Evolutionary conservation across 2,888 invertebrate species (phyloP).

Genomic region (Craniophora ligustri): DNA sequence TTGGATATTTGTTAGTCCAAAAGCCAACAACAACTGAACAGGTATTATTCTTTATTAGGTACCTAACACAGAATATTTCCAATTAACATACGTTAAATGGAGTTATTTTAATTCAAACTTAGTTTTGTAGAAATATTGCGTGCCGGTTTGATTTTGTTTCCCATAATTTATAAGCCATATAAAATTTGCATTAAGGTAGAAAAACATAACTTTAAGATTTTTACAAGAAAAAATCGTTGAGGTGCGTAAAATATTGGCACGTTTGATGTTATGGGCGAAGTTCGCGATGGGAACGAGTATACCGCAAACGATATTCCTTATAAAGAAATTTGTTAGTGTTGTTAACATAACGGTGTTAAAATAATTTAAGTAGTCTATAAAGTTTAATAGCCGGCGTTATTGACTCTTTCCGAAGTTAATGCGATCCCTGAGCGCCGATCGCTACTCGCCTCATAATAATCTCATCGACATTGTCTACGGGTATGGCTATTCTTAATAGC

Average conservation of each 20-base stretch:
- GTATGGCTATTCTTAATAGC: constrained; percentile 67
- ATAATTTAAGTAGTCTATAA: constrained; percentile 82
- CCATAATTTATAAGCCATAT: constrained; percentile 41
- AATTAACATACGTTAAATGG: too few species aligned
- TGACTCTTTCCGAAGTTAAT: constrained; percentile 78
- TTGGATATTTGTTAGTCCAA: too few species aligned
- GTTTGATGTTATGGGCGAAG: constrained; percentile 72
- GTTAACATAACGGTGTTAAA: constrained; percentile 79
- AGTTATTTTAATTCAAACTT: constrained; percentile 1
- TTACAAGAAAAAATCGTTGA: constrained; percentile 56
- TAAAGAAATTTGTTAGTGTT: constrained; percentile 79
- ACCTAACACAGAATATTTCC: too few species aligned
- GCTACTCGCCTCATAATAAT: constrained; percentile 70
- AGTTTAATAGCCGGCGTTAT: constrained; percentile 79
- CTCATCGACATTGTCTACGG: constrained; percentile 74
- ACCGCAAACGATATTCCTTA: constrained; percentile 70
- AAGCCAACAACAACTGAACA: too few species aligned
- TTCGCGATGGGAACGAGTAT: constrained; percentile 55
- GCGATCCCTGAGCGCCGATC: constrained; percentile 72
- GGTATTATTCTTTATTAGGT: too few species aligned
- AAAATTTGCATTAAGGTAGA: constrained; percentile 56
- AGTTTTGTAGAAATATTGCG: constrained; percentile 1
- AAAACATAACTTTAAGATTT: constrained; percentile 57
- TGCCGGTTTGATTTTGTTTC: constrained; percentile 34
- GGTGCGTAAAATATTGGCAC: constrained; percentile 69